Evolutionary conservation across 2,113 vertebrate genomes (phyloP).

Genomic region (Phycodurus eques): DNA sequence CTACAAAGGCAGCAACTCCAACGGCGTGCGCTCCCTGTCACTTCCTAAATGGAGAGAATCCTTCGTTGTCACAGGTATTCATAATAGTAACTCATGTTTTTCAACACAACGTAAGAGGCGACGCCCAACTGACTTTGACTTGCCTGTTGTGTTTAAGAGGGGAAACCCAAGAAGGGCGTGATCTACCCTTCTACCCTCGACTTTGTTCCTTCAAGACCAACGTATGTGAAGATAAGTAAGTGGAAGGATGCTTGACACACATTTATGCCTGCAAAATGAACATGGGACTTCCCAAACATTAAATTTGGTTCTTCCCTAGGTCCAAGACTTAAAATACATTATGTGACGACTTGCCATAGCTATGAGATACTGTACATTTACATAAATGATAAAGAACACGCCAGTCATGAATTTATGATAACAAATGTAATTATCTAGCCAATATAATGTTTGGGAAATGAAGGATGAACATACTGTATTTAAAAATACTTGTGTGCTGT

Average conservation of each 20-base stretch:
- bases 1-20: slow-evolving; percentile 88
- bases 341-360: no score
- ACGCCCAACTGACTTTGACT: not conserved
- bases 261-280: not conserved
- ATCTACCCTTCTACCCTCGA: slow-evolving; percentile 87
- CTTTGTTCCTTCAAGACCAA: slow-evolving; percentile 78
- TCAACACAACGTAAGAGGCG: no score
- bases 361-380: no score
- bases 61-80: slow-evolving; percentile 86
- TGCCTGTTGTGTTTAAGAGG: slow-evolving; percentile 73
- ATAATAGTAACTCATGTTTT: not conserved
- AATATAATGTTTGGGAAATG: no score
- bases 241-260: slow-evolving; percentile 4
- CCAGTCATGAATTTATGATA: no score
- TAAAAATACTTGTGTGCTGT: no score
- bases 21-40: slow-evolving; percentile 85
- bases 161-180: slow-evolving; percentile 88
- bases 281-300: not conserved
- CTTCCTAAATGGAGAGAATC: slow-evolving; percentile 93
- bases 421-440: no score
- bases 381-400: no score
- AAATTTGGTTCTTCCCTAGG: no score
- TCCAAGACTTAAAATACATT: no score
- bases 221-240: slow-evolving; percentile 81
- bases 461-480: no score